Conservation (phyloP, 1,140 invertebrate species). For the Caenorhabditis briggsae region DNA sequence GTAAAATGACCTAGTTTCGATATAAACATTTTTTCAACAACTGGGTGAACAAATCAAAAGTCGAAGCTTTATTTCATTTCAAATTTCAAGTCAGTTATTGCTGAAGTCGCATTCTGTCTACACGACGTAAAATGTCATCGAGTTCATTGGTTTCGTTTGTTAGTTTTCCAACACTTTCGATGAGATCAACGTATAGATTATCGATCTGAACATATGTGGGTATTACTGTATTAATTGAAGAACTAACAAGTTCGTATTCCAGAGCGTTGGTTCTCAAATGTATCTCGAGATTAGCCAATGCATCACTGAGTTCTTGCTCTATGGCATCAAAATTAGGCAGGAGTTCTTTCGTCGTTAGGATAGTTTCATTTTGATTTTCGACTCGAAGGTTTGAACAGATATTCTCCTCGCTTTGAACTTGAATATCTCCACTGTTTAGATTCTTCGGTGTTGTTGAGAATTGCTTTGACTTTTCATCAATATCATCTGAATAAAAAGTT, state of each 20-base stretch:
- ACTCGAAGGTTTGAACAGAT: conserved; percentile 20
- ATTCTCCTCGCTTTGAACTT: background rate
- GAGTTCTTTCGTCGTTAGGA: conserved; percentile 8
- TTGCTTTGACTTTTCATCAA: background rate
- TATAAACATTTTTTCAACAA: too few species aligned
- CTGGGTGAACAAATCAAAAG: too few species aligned
- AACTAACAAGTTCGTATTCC: conserved; percentile 8
- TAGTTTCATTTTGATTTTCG: conserved; percentile 15
- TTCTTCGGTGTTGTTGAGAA: background rate
- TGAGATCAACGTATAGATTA: background rate
- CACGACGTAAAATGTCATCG: conserved; percentile 1
- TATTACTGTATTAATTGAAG: background rate
- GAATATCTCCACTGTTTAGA: conserved; percentile 15
- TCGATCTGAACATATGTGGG: background rate
- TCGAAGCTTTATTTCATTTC: too few species aligned
- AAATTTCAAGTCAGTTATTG: background rate
- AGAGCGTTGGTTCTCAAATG: conserved; percentile 15
- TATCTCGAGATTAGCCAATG: conserved; percentile 12
- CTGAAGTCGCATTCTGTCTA: conserved; percentile 2
- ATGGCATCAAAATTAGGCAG: conserved; percentile 8
- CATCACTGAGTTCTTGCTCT: conserved; percentile 1
- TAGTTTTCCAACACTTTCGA: background rate
- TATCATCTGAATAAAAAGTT: background rate
- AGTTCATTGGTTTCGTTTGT: conserved; percentile 13
- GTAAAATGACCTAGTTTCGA: too few species aligned